phyloP scores from a whole-genome alignment of 2,888 invertebrate genomes.

The Lasioglossum malachurum region DNA sequence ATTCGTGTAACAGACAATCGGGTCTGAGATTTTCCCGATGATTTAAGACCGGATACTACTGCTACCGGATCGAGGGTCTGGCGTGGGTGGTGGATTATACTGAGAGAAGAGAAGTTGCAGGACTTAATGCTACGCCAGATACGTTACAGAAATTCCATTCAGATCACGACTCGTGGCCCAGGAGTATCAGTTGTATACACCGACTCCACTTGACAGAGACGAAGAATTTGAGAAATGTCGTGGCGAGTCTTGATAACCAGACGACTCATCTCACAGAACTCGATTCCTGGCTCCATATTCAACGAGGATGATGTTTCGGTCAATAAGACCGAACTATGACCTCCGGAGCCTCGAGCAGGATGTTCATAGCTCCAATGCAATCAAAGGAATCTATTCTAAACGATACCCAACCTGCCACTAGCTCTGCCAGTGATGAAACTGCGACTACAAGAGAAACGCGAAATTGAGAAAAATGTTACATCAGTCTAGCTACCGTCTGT shows the following conservation, averaged over 20 bases:
- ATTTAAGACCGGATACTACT: background rate
- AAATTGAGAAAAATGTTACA: background rate
- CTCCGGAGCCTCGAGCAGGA: background rate
- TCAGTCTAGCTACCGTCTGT: background rate
- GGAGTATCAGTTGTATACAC: background rate
- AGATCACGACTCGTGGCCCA: background rate
- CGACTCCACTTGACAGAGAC: background rate
- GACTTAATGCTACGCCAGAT: background rate
- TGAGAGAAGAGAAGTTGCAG: background rate
- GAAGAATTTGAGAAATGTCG: background rate
- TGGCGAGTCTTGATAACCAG: background rate
- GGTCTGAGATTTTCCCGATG: background rate
- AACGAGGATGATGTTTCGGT: background rate
- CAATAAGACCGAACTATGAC: background rate
- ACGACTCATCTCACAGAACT: background rate
- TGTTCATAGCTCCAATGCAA: background rate
- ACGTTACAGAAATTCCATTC: background rate
- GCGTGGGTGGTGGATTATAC: background rate
- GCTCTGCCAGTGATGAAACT: background rate
- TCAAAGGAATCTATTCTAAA: background rate
- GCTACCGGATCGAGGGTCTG: background rate
- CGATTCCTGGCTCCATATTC: background rate
- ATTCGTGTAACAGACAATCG: background rate
- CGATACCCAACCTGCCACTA: background rate
- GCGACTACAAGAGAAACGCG: conserved; percentile 6